Evolutionary conservation across 2,888 invertebrate species (phyloP).

Genomic region (Hoplodrina blanda): DNA sequence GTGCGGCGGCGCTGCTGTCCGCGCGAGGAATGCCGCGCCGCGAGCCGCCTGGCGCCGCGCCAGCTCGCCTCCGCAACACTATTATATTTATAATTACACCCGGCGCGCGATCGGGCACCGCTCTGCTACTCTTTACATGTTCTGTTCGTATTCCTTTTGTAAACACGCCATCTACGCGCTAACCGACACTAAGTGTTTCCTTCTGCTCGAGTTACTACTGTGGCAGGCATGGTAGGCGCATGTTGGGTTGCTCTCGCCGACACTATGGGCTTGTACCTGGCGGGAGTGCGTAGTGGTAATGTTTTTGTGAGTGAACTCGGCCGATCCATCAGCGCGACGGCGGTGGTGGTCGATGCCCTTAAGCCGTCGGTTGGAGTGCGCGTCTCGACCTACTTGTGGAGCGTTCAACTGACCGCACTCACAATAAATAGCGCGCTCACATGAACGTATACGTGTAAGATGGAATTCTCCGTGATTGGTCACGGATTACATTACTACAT

Average conservation of each 20-base stretch:
- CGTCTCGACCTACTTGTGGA: slow-evolving; percentile 66
- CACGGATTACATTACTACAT: slow-evolving; percentile 1
- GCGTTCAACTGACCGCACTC: slow-evolving; percentile 67
- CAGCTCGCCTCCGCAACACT: slow-evolving; percentile 55
- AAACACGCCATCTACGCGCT: slow-evolving; percentile 40
- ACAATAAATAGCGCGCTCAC: slow-evolving; percentile 63
- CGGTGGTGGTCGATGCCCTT: slow-evolving; percentile 34
- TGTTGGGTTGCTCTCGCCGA: background rate
- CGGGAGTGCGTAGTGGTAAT: background rate
- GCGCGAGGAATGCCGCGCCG: slow-evolving; percentile 61
- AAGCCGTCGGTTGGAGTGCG: slow-evolving; percentile 10
- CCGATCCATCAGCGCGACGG: slow-evolving; percentile 9
- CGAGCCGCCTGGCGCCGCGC: slow-evolving; percentile 65
- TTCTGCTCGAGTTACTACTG: background rate
- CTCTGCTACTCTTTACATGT: slow-evolving; percentile 32
- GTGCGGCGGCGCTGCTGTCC: slow-evolving; percentile 39
- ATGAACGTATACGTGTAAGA: slow-evolving; percentile 49
- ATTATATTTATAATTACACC: slow-evolving; percentile 68
- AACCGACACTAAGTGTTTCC: background rate
- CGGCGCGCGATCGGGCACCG: slow-evolving; percentile 42
- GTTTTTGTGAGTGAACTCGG: background rate
- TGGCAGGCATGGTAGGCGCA: no score
- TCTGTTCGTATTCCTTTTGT: slow-evolving; percentile 50
- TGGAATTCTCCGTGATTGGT: slow-evolving; percentile 25
- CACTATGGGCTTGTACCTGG: background rate